Percentiles rank a stretch among this genome's conserved stretches.
phyloP scores from a whole-genome alignment of 2,113 vertebrate species.

The Eleginops maclovinus region DNA sequence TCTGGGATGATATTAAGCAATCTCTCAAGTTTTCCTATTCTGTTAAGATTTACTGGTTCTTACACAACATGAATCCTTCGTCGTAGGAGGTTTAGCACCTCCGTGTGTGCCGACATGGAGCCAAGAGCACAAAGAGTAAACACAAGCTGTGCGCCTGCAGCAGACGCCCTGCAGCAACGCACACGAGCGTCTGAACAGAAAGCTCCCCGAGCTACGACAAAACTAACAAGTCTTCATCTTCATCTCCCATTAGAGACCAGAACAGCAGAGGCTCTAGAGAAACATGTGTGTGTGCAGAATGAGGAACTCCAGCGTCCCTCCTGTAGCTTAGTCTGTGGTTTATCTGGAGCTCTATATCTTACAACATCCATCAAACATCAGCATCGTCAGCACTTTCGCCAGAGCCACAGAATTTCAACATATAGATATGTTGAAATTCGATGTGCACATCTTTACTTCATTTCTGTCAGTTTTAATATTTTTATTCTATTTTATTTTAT shows the following conservation, averaged over 20 bases:
- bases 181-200: slow-evolving; percentile 22
- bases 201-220: slow-evolving; percentile 25
- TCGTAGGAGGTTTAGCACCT: neutral
- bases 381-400: slow-evolving; percentile 67
- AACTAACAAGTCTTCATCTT: slow-evolving; percentile 39
- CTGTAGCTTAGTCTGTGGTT: slow-evolving; percentile 22
- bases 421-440: too few relatives aligned
- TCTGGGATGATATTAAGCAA: neutral
- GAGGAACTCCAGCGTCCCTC: slow-evolving; percentile 42
- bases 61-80: neutral
- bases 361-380: slow-evolving; percentile 68
- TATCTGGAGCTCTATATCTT: slow-evolving; percentile 58
- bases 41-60: neutral
- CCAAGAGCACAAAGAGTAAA: slow-evolving; percentile 30
- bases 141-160: slow-evolving; percentile 20
- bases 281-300: slow-evolving; percentile 43
- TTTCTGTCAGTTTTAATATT: too few relatives aligned
- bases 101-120: neutral
- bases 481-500: too few relatives aligned
- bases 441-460: too few relatives aligned
- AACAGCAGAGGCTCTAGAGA: slow-evolving; percentile 14
- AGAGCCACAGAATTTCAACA: slow-evolving; percentile 39
- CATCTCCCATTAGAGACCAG: slow-evolving; percentile 36
- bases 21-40: neutral
- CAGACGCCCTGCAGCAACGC: slow-evolving; percentile 40